These are phyloP conservation scores for Lottia gigantea DNA, from an alignment of 2,888 invertebrate species.

Conservation along the genomic window DNA sequence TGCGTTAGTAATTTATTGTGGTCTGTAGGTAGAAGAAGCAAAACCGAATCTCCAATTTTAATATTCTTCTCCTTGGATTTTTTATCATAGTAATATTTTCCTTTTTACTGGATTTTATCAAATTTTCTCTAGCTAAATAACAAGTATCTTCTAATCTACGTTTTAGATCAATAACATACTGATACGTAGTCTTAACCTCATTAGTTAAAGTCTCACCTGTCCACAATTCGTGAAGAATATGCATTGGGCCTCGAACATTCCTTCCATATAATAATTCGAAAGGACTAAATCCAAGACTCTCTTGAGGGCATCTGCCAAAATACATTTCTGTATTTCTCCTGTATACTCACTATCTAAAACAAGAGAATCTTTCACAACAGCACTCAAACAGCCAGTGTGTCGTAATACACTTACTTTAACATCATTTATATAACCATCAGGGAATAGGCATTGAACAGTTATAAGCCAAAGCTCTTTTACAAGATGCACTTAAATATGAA, in stretches of 20 bases:
- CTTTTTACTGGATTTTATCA: slow-evolving; percentile 7
- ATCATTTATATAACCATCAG: slow-evolving; percentile 18
- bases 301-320: slow-evolving; percentile 27
- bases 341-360: slow-evolving; percentile 18
- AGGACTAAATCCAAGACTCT: slow-evolving; percentile 24
- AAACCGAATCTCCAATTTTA: slow-evolving; percentile 27
- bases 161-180: slow-evolving; percentile 21
- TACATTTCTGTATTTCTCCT: slow-evolving; percentile 20
- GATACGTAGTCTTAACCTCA: not conserved
- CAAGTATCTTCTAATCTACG: too few relatives aligned
- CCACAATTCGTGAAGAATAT: slow-evolving; percentile 21
- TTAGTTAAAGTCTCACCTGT: too few relatives aligned
- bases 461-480: not conserved
- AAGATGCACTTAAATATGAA: too few relatives aligned
- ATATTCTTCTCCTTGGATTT: slow-evolving; percentile 21
- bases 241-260: slow-evolving; percentile 27
- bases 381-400: slow-evolving; percentile 30
- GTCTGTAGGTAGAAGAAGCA: slow-evolving; percentile 29
- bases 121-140: slow-evolving; percentile 26
- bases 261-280: slow-evolving; percentile 28
- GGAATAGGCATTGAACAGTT: slow-evolving; percentile 20
- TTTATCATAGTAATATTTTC: slow-evolving; percentile 27
- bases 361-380: slow-evolving; percentile 19
- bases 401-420: slow-evolving; percentile 21
- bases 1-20: slow-evolving; percentile 32